Evolutionary conservation across 2,113 vertebrate genomes (phyloP).

Genomic region (Embiotoca jacksoni): DNA sequence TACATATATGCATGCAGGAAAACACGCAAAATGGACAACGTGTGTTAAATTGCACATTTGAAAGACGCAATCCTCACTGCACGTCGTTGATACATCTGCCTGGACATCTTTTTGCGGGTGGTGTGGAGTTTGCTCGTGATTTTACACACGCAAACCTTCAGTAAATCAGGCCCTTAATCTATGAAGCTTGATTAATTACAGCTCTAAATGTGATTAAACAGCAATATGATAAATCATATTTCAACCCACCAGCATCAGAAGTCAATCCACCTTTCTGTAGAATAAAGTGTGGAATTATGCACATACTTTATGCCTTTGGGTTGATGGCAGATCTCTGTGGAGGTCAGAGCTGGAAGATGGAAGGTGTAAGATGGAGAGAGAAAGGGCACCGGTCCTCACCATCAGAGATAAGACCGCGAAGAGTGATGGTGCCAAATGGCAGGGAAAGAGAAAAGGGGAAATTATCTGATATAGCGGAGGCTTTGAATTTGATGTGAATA

Average conservation of each 20-base stretch:
- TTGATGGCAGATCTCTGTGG: conserved; percentile 44
- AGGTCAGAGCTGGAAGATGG: conserved; percentile 65
- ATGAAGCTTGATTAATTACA: too few species aligned
- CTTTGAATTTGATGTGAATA: conserved; percentile 75
- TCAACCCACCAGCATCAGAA: background rate
- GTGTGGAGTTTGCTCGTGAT: too few species aligned
- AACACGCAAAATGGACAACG: too few species aligned
- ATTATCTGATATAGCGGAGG: conserved; percentile 79
- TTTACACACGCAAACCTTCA: too few species aligned
- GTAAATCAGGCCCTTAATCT: too few species aligned
- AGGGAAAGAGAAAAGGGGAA: conserved; percentile 63
- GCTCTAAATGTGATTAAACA: too few species aligned
- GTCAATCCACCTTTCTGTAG: background rate
- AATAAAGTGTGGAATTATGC: conserved; percentile 21
- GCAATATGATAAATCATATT: background rate
- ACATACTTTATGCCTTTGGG: conserved; percentile 25
- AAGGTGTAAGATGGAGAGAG: conserved; percentile 41
- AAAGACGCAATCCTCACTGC: too few species aligned
- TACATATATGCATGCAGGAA: too few species aligned
- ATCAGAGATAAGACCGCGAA: conserved; percentile 77
- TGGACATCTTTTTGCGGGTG: too few species aligned
- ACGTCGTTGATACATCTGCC: too few species aligned
- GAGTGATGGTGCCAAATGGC: conserved; percentile 77
- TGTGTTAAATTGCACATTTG: too few species aligned
- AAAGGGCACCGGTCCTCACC: conserved; percentile 28